These are phyloP conservation scores for Isoperla grammatica DNA, from an alignment of 2,888 invertebrate genomes.

Conservation along the genomic window DNA sequence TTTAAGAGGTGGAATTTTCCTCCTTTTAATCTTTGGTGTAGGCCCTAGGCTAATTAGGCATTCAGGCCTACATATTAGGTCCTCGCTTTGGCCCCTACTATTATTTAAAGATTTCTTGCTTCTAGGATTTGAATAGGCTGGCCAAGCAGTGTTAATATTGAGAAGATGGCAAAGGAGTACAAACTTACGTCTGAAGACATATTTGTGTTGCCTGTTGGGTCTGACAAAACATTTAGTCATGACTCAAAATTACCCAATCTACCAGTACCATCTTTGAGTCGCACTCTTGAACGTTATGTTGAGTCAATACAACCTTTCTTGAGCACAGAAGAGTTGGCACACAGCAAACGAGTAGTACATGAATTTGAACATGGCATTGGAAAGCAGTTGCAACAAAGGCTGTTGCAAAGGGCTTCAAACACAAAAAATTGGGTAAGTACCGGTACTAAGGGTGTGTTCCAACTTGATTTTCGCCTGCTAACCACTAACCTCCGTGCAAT, in stretches of 20 bases:
- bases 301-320: constrained; percentile 48
- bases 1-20: too few species aligned
- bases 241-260: constrained; percentile 49
- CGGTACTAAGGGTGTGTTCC: too few species aligned
- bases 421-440: constrained; percentile 51
- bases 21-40: too few species aligned
- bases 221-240: constrained; percentile 45
- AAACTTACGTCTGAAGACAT: background rate
- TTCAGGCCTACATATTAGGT: too few species aligned
- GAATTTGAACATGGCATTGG: constrained; percentile 50
- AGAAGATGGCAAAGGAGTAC: too few species aligned
- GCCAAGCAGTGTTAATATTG: too few species aligned
- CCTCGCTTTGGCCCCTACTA: too few species aligned
- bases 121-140: too few species aligned
- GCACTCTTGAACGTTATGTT: constrained; percentile 50
- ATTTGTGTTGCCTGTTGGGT: constrained; percentile 12
- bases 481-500: too few species aligned
- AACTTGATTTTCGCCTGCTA: too few species aligned
- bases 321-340: constrained; percentile 43
- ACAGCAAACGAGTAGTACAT: constrained; percentile 44
- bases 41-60: too few species aligned
- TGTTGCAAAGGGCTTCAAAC: constrained; percentile 43
- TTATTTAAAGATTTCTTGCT: too few species aligned
- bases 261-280: constrained; percentile 49
- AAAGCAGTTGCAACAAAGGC: constrained; percentile 44